Conservation (phyloP, 2,113 vertebrate genomes). For the Sminthopsis crassicaudata region DNA sequence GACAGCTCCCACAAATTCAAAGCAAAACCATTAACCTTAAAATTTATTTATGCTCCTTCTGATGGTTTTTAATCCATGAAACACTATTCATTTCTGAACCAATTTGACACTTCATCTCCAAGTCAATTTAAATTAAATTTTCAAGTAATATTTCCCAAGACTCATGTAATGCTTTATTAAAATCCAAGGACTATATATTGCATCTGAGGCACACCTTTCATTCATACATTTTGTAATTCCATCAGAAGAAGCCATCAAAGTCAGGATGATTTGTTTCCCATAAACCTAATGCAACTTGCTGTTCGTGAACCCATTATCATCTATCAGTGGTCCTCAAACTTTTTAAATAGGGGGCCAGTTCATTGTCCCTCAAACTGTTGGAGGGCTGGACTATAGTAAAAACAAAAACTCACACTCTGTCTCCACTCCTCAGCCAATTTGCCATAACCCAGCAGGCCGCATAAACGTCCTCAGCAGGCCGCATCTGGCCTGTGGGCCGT, state of each 20-base stretch:
- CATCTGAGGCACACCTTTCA: background rate
- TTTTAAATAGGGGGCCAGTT: too few species aligned
- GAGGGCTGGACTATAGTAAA: too few species aligned
- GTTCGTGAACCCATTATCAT: conserved; percentile 13
- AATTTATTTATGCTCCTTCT: conserved; percentile 29
- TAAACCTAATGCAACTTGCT: background rate
- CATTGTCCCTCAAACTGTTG: too few species aligned
- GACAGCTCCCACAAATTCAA: conserved; percentile 27
- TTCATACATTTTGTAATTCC: conserved; percentile 31
- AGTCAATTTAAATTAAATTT: conserved; percentile 60
- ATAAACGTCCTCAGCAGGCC: too few species aligned
- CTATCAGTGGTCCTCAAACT: too few species aligned
- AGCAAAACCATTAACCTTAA: conserved; percentile 24
- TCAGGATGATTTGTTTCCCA: conserved; percentile 33
- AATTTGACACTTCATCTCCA: conserved; percentile 18
- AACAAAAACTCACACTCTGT: too few species aligned
- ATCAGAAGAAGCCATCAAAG: conserved; percentile 18
- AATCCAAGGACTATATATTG: conserved; percentile 38
- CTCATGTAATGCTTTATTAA: conserved; percentile 61
- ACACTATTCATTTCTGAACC: conserved; percentile 31
- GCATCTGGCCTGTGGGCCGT: too few species aligned
- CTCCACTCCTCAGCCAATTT: too few species aligned
- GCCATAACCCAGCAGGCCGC: too few species aligned
- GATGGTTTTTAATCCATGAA: conserved; percentile 50
- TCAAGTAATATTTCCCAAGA: conserved; percentile 47